phyloP scores from a whole-genome alignment of 1,140 invertebrate species.

The Eurytemora carolleeae region DNA sequence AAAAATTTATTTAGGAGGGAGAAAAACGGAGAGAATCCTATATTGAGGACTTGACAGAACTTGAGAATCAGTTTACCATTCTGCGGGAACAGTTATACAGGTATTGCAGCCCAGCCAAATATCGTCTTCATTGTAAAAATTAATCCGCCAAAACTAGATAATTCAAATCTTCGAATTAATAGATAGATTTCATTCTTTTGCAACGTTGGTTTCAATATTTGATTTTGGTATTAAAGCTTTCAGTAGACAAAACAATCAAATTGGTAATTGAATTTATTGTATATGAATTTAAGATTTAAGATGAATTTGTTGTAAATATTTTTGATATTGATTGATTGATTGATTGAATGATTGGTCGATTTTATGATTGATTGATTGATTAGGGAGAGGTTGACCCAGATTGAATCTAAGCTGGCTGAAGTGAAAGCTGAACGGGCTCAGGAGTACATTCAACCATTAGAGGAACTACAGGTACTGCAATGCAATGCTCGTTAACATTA shows the following conservation, averaged over 20 bases:
- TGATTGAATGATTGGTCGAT: neutral
- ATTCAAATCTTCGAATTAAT: too few relatives aligned
- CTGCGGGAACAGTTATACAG: constrained; percentile 54
- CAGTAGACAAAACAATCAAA: too few relatives aligned
- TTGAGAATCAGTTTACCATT: constrained; percentile 68
- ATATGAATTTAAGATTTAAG: neutral
- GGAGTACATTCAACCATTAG: constrained; percentile 67
- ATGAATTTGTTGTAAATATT: neutral
- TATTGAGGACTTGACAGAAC: constrained; percentile 58
- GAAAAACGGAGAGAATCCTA: constrained; percentile 58
- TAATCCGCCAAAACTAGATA: too few relatives aligned
- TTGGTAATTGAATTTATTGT: neutral
- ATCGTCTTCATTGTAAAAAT: neutral
- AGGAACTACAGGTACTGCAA: constrained; percentile 37
- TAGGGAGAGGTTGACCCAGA: constrained; percentile 55
- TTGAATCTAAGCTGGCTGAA: constrained; percentile 64
- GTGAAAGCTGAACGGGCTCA: constrained; percentile 56
- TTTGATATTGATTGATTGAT: neutral
- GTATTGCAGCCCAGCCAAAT: neutral
- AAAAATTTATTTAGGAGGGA: constrained; percentile 78
- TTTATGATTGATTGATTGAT: neutral
- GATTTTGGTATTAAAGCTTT: too few relatives aligned
- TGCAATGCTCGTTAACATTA: too few relatives aligned
- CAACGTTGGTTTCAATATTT: too few relatives aligned
- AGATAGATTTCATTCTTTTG: too few relatives aligned